A percentile compares a stretch with the other conserved stretches of the same genome.
These are phyloP conservation scores for Sceloporus undulatus DNA, from an alignment of 2,113 vertebrate genomes.

Conservation along the genomic window DNA sequence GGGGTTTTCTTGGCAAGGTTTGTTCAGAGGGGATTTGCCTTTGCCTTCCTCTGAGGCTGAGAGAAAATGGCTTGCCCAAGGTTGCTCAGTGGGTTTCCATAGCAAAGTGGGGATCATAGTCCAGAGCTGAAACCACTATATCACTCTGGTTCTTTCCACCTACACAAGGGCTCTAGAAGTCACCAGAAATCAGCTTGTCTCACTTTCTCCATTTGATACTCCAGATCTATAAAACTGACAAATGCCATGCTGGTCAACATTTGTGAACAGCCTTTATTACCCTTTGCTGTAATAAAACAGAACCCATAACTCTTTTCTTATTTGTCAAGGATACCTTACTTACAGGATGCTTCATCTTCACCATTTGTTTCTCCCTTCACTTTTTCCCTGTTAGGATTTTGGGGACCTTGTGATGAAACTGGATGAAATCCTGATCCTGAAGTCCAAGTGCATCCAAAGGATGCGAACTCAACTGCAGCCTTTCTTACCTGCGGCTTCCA, in stretches of 20 bases:
- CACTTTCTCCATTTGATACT: not conserved
- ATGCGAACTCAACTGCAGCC: slow-evolving; percentile 82
- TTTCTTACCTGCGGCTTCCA: slow-evolving; percentile 62
- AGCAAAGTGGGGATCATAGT: no score
- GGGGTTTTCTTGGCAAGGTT: no score
- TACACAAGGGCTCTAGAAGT: no score
- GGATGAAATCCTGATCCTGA: slow-evolving; percentile 84
- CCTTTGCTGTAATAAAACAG: not conserved
- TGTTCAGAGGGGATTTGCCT: no score
- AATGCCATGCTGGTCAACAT: not conserved
- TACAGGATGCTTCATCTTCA: not conserved
- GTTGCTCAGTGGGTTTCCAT: no score
- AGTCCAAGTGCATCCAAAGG: slow-evolving; percentile 81
- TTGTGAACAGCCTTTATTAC: not conserved
- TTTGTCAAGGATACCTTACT: rapidly evolving
- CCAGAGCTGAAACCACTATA: no score
- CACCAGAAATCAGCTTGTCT: no score
- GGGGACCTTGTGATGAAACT: slow-evolving; percentile 81
- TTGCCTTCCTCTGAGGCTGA: no score
- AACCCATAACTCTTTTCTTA: not conserved
- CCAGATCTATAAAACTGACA: not conserved
- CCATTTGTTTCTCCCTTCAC: not conserved
- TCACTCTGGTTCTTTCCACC: no score
- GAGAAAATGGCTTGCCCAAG: no score
- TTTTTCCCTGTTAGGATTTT: slow-evolving; percentile 81